Conservation (phyloP, 2,113 vertebrate genomes). For the Leucosticte australis region DNA sequence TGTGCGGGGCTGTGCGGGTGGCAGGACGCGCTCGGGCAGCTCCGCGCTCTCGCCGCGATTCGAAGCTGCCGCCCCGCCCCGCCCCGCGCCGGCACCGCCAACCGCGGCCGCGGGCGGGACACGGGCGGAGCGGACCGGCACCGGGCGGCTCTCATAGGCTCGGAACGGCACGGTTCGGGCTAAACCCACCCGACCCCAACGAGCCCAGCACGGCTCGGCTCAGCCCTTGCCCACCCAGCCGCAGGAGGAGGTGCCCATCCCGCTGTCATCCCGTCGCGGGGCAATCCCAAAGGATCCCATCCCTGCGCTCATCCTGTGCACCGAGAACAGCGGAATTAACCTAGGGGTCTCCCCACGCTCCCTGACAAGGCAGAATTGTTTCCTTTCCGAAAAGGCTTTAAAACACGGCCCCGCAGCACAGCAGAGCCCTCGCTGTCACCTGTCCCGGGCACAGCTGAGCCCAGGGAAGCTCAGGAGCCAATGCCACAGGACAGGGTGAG, state of each 20-base stretch:
- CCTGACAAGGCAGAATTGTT: not conserved
- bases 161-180: not conserved
- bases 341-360: not conserved
- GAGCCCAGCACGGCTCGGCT: no score
- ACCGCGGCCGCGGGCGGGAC: not conserved
- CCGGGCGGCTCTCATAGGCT: not conserved
- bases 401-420: not conserved
- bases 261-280: not conserved
- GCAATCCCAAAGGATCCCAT: not conserved
- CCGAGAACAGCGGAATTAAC: rapidly evolving
- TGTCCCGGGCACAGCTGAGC: not conserved
- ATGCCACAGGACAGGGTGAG: not conserved
- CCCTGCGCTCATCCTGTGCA: not conserved
- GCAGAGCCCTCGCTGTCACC: not conserved
- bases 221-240: not conserved
- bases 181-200: rapidly evolving
- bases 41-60: not conserved
- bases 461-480: not conserved
- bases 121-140: not conserved
- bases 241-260: not conserved
- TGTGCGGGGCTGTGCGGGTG: rapidly evolving
- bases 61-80: conserved; percentile 41
- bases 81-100: not conserved
- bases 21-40: not conserved
- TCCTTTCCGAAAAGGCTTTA: not conserved